These are phyloP conservation scores for Agelas oroides DNA, from an alignment of 37 sponge, comb jelly and placozoan genomes.

Conservation along the genomic window DNA sequence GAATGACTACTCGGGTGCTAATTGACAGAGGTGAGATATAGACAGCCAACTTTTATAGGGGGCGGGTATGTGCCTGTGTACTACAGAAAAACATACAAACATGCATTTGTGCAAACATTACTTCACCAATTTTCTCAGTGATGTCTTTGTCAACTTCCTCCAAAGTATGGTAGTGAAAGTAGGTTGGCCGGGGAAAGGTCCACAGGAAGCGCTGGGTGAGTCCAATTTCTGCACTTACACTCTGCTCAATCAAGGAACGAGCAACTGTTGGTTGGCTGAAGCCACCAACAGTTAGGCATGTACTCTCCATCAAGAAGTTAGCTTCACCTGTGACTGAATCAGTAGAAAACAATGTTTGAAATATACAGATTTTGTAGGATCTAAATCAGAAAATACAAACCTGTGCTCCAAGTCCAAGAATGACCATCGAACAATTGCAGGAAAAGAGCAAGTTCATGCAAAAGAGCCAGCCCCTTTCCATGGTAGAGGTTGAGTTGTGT, in stretches of 20 bases:
- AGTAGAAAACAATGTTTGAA: no score
- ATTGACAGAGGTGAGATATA: no score
- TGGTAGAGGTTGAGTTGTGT: constrained; percentile 24
- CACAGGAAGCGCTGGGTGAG: constrained; percentile 20
- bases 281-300: constrained; percentile 30
- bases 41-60: no score
- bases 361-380: no score
- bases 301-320: constrained; percentile 24
- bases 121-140: not conserved
- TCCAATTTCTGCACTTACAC: constrained; percentile 3
- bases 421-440: constrained; percentile 20
- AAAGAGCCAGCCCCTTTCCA: constrained; percentile 4
- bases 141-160: constrained; percentile 3
- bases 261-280: constrained; percentile 31
- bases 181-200: constrained; percentile 23
- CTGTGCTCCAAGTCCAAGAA: constrained; percentile 25
- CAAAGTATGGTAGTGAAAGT: not conserved
- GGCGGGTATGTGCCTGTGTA: no score
- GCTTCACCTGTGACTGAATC: constrained; percentile 30
- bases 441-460: constrained; percentile 30
- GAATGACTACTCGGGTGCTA: no score
- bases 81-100: no score
- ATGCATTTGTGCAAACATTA: no score
- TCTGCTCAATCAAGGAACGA: not conserved
- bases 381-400: no score